Conservation (phyloP, 35 echinoderm and acorn worm species). For the Heliocidaris tuberculata region DNA sequence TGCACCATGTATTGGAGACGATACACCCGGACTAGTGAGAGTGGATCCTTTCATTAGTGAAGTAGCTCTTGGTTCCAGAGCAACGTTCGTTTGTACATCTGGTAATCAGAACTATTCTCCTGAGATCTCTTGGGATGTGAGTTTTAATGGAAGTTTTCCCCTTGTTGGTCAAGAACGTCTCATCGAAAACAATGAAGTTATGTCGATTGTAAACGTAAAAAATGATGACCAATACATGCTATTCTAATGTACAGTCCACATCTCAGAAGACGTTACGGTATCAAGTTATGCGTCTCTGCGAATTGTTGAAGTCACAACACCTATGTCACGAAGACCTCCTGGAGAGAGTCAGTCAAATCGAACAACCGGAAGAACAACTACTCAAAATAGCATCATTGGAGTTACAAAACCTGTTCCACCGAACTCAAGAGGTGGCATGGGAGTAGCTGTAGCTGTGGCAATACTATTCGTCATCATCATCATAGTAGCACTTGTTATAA, state of each 20-base stretch:
- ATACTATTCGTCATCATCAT: not conserved
- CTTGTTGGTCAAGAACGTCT: not conserved
- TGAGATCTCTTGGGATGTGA: not conserved
- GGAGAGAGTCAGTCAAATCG: not conserved
- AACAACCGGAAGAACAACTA: not conserved
- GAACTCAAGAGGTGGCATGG: not conserved
- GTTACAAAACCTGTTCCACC: not conserved
- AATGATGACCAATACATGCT: not conserved
- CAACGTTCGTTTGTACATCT: not conserved
- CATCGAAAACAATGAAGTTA: not conserved
- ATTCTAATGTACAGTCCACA: not conserved
- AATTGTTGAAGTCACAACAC: not conserved
- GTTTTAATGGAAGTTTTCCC: not conserved
- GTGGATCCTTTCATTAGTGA: constrained; percentile 24
- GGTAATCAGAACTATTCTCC: not conserved
- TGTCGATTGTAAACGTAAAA: not conserved
- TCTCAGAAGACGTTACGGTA: not conserved
- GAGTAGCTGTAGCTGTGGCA: not conserved
- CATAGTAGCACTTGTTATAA: not conserved
- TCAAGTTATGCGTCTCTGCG: not conserved
- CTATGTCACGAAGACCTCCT: not conserved
- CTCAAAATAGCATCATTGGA: not conserved
- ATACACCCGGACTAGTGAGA: not conserved
- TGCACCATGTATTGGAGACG: not conserved
- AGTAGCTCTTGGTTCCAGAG: not conserved